Evolutionary conservation across 2,888 invertebrate species (phyloP).

Genomic region (Gasteruption jaculator): DNA sequence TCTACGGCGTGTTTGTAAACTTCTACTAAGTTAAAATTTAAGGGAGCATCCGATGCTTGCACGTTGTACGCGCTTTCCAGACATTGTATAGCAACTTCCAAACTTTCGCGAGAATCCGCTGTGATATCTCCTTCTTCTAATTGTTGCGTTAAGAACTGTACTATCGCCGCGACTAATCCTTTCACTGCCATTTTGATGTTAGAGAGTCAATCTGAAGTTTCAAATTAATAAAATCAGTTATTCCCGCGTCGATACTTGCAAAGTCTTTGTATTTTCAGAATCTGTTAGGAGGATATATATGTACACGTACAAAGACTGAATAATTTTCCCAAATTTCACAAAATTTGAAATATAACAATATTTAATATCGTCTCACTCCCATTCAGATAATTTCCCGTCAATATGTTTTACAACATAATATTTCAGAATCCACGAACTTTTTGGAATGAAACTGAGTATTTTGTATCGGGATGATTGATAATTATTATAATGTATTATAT

Average conservation of each 20-base stretch:
- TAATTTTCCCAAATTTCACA: no score
- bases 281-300: no score
- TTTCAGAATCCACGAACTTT: no score
- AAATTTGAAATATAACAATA: no score
- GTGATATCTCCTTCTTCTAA: slow-evolving; percentile 52
- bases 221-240: slow-evolving; percentile 9
- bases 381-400: no score
- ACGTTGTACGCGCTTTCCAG: slow-evolving; percentile 86
- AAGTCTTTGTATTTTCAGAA: no score
- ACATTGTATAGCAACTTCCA: slow-evolving; percentile 94
- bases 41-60: slow-evolving; percentile 51
- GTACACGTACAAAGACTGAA: no score
- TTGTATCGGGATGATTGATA: background rate
- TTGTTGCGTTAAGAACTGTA: slow-evolving; percentile 58
- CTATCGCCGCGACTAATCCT: slow-evolving; percentile 56
- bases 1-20: slow-evolving; percentile 50
- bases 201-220: slow-evolving; percentile 2
- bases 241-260: no score
- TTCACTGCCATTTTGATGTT: slow-evolving; percentile 42
- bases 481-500: slow-evolving; percentile 10
- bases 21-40: slow-evolving; percentile 51
- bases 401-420: no score
- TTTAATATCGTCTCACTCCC: no score
- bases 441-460: no score
- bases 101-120: slow-evolving; percentile 63